Evolutionary conservation across 2,113 vertebrate genomes (phyloP), one percentile per base, ranked within the genome.

Genomic region (Platysternon megacephalum): DNA sequence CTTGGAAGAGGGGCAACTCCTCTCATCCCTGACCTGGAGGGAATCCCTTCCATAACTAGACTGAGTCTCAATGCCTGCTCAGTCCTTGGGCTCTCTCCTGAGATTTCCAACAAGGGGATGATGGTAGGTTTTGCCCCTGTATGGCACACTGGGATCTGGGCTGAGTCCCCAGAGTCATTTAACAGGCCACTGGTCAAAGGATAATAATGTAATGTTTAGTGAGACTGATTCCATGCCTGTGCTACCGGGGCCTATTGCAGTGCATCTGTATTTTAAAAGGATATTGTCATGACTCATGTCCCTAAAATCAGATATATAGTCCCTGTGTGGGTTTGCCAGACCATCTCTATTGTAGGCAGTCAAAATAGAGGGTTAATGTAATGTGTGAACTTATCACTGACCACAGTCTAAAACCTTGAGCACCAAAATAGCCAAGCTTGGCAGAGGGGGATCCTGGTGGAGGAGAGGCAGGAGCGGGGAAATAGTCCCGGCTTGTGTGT

Each of bases 301-400:
- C 19, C 42, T 92, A 28, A 86, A 28, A 53, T 35, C 86, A 92
- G 17, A 49, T 91, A 82, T 48, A n/a, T 1, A 51, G 61, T 9
- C 8, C 22, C 5, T 65, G 11, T 5, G 42, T 82, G 44, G 56
- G 52, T 22, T 53, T 82, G 24, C n/a, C n/a, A 42, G 49, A 24
- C n/a, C 14, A 79, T 51, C 16, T 39, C 0, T 0, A 0, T 80
- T 11, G 0, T 3, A 13, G 76, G 8, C 3, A 72, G 51, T 8
- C 13, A 1, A 0, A 0, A 35, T 35, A 81, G 22, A 81, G 11
- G 28, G n/a, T 22, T 68, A 14, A 35, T 79, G 48, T n/a, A 79
- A 94, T 8, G n/a, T 11, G 21, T 13, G 17, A 22, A 8, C 91
- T 88, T 49, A 53, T 46, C 74, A 32, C 32, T 84, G 3, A 22